Conservation (phyloP, 2,797 vertebrate species). For the Enteromius argenteus region DNA sequence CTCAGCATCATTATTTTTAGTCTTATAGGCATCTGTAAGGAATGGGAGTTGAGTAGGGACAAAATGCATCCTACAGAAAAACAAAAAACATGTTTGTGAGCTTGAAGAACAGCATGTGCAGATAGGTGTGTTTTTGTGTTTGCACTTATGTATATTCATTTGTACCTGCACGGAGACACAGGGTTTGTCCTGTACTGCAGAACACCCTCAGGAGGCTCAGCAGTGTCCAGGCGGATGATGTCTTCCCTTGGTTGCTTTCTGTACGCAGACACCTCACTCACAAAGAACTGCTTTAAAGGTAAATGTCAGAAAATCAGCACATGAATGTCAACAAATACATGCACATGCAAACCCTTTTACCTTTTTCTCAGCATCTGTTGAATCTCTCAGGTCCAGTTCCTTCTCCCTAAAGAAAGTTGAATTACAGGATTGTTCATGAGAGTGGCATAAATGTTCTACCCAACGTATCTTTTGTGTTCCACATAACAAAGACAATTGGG, state of each 20-base stretch:
- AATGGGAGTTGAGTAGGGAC: conserved; percentile 15
- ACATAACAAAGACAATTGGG: not conserved
- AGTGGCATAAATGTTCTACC: not conserved
- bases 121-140: not conserved
- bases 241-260: conserved; percentile 28
- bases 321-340: conserved; percentile 41
- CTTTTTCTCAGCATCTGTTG: conserved; percentile 52
- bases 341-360: conserved; percentile 55
- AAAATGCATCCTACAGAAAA: conserved; percentile 1
- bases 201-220: conserved; percentile 4
- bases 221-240: conserved; percentile 5
- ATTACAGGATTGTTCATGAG: not conserved
- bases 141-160: not conserved
- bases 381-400: conserved; percentile 85
- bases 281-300: conserved; percentile 11
- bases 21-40: conserved; percentile 2
- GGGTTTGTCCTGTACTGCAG: conserved; percentile 18
- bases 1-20: conserved; percentile 1
- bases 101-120: not conserved
- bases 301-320: not conserved
- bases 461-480: not conserved
- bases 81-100: not conserved
- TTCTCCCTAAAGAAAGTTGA: conserved; percentile 83
- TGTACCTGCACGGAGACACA: conserved; percentile 28
- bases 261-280: conserved; percentile 3